A percentile compares a stretch with the other conserved stretches of the same genome.
phyloP scores from a whole-genome alignment of 1,140 invertebrate species.

The Anastrepha ludens region DNA sequence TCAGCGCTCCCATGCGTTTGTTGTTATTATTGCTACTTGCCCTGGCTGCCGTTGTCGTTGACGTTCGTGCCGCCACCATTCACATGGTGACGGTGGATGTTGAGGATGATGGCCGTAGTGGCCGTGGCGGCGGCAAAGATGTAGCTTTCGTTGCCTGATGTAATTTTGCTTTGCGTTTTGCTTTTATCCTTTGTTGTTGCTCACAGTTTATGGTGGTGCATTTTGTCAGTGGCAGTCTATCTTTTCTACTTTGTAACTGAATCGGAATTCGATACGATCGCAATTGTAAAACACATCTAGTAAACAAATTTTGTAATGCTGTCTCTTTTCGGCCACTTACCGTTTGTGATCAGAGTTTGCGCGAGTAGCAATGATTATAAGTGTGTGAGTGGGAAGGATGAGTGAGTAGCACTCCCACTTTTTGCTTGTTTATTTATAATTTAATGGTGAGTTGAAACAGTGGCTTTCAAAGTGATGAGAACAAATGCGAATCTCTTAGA shows the following conservation, averaged over 20 bases:
- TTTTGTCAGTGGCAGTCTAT: neutral
- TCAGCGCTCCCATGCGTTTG: neutral
- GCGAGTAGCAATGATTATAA: neutral
- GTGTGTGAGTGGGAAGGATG: neutral
- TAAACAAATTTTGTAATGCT: neutral
- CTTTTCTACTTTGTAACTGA: constrained; percentile 39
- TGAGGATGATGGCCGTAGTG: neutral
- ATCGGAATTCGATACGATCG: constrained; percentile 51
- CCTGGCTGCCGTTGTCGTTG: constrained; percentile 19
- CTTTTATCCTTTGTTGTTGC: neutral
- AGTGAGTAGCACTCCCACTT: constrained; percentile 18
- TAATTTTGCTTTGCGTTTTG: neutral
- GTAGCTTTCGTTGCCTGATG: neutral
- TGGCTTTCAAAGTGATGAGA: constrained; percentile 17
- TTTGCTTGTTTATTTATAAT: neutral
- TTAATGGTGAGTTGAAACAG: neutral
- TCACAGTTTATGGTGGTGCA: neutral
- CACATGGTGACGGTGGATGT: constrained; percentile 21
- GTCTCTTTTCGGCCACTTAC: neutral
- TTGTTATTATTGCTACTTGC: constrained; percentile 3
- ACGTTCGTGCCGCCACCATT: constrained; percentile 13
- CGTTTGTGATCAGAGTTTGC: neutral
- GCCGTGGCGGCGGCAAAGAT: constrained; percentile 1
- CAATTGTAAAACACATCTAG: neutral
- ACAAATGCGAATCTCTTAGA: neutral